A percentile compares a stretch with the other conserved stretches of the same genome.
Conservation (phyloP, 2,888 invertebrate genomes). For the Polydrusus cervinus region DNA sequence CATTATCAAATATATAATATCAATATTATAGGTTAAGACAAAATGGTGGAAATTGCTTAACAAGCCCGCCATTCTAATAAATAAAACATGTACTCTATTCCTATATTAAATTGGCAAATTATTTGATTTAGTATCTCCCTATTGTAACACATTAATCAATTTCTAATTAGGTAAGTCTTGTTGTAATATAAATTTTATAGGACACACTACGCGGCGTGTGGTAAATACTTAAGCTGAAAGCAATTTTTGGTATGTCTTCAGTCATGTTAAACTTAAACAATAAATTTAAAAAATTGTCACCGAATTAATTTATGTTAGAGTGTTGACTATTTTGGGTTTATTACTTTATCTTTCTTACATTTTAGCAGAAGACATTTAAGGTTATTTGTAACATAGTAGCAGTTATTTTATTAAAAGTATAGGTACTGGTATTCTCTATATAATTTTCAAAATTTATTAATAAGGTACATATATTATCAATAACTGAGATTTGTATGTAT, state of each 20-base stretch:
- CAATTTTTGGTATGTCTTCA: slow-evolving; percentile 38
- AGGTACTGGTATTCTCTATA: too few species aligned
- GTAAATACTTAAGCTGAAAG: slow-evolving; percentile 27
- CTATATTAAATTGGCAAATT: too few species aligned
- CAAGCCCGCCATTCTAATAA: too few species aligned
- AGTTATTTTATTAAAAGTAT: too few species aligned
- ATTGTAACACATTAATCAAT: slow-evolving; percentile 69
- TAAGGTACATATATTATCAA: too few species aligned
- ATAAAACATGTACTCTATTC: too few species aligned
- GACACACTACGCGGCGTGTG: slow-evolving; percentile 51
- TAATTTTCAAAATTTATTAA: too few species aligned
- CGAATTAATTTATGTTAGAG: slow-evolving; percentile 34
- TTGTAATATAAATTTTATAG: slow-evolving; percentile 67
- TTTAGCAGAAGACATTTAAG: not conserved
- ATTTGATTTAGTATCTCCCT: slow-evolving; percentile 1
- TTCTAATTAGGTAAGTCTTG: slow-evolving; percentile 71
- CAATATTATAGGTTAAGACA: too few species aligned
- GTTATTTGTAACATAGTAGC: too few species aligned
- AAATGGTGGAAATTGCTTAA: too few species aligned
- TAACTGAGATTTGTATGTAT: too few species aligned
- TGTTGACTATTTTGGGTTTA: slow-evolving; percentile 14
- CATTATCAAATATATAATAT: too few species aligned
- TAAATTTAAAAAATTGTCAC: slow-evolving; percentile 46
- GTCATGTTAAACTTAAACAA: slow-evolving; percentile 34
- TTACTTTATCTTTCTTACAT: not conserved